Base-by-base conservation (phyloP, 1,140 invertebrate species). In the Geopemphigus sp. region DNA sequence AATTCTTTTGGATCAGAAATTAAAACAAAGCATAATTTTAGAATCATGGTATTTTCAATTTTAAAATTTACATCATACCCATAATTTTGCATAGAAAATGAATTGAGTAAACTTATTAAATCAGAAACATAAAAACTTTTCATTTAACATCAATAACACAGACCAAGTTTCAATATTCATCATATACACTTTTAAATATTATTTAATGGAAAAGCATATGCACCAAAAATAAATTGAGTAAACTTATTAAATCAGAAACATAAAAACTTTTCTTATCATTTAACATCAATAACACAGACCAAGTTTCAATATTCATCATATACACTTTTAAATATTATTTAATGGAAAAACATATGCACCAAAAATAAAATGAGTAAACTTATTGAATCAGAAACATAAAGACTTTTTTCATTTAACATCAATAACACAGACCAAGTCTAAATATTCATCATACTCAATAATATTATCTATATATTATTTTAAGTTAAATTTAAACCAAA, bases 21-120 rank as follows among this genome's bases (percentile, higher is more conserved):
- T 59, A 59, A 59, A 59, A 59, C 57, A 59, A 59, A 59, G 57
- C 57, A 59, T 59, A 26, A 26, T 14, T 59, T 26, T 24, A 22
- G n/a, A 59, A 59, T 59, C 57, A 59, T 15, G 26, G 11, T 26
- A 26, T 63, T 4, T 63, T 63, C 59, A 63, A 63, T 32, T 17
- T 5, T 17, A 32, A 32, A 32, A 63, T 6, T 29, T 32, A 17
- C 59, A 63, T 63, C 59, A 63, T 19, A 63, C 32, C 26, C 59
- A 63, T 19, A 15, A 50, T 50, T 50, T 1, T 50, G 14, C 47
- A 39, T 39, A 39, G 32, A 39, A 39, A 39, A 39, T 39, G 3
- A 39, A 8, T 3, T 39, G 8, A 39, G 3, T 39, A n/a, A 39
- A 8, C 32, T 39, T 39, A 39, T 8, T 32, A 19, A 17, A 63